Percentiles rank a stretch among this genome's conserved stretches.
Evolutionary conservation across 2,113 vertebrate species (phyloP).

Genomic region (Brevimyrus niger): DNA sequence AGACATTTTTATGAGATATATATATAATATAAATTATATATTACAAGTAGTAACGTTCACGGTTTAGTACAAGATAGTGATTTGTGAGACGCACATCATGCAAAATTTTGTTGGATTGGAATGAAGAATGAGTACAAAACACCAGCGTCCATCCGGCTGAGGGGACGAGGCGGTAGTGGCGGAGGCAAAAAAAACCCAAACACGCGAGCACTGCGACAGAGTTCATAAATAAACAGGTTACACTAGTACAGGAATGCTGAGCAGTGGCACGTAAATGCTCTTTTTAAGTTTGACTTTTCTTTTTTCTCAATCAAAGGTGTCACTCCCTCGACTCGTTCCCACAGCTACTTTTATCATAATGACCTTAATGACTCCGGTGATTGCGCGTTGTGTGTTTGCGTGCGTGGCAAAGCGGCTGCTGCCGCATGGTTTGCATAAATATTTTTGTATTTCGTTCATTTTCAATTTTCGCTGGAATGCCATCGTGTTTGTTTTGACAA

Average conservation of each 20-base stretch:
- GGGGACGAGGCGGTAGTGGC: not conserved
- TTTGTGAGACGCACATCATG: not conserved
- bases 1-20: not conserved
- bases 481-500: slow-evolving; percentile 52
- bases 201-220: not conserved
- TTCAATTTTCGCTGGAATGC: slow-evolving; percentile 18
- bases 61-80: not conserved
- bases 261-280: not conserved
- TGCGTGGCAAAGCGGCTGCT: not conserved
- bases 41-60: not conserved
- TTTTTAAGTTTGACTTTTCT: not conserved
- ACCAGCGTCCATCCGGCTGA: not conserved
- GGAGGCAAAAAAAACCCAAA: not conserved
- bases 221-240: not conserved
- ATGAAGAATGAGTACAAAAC: not conserved
- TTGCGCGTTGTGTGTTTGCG: slow-evolving; percentile 22
- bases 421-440: slow-evolving; percentile 12
- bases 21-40: not conserved
- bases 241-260: not conserved
- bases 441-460: slow-evolving; percentile 25
- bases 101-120: not conserved
- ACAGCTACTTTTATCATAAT: not conserved
- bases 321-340: not conserved
- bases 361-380: not conserved
- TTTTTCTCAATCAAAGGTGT: not conserved